phyloP scores from a whole-genome alignment of 2,888 invertebrate genomes.

The Drosophila formosana region DNA sequence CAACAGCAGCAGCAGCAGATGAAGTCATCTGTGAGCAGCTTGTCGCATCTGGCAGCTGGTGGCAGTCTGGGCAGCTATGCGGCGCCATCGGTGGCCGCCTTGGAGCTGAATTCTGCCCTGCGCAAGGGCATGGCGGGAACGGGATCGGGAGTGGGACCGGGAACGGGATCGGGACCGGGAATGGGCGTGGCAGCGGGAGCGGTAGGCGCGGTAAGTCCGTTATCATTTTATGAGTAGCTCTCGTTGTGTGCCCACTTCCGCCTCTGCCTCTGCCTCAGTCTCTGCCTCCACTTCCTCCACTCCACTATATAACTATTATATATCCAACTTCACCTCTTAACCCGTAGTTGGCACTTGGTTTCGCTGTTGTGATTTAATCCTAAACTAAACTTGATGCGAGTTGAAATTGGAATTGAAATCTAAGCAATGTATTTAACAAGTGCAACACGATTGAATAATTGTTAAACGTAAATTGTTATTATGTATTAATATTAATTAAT shows the following conservation, averaged over 20 bases:
- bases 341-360: conserved; percentile 54
- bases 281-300: conserved; percentile 33
- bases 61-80: conserved; percentile 58
- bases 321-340: conserved; percentile 63
- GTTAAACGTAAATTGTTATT: conserved; percentile 20
- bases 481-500: conserved; percentile 13
- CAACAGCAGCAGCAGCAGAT: conserved; percentile 53
- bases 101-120: conserved; percentile 73
- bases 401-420: conserved; percentile 11
- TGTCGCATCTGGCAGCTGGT: conserved; percentile 71
- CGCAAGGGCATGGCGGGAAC: conserved; percentile 76
- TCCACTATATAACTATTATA: conserved; percentile 12
- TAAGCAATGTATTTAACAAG: conserved; percentile 20
- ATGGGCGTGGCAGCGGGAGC: conserved; percentile 63
- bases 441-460: conserved; percentile 25
- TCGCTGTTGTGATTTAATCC: conserved; percentile 16
- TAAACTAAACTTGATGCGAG: conserved; percentile 14
- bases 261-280: conserved; percentile 35
- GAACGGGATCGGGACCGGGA: conserved; percentile 39
- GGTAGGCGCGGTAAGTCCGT: conserved; percentile 84
- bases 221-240: conserved; percentile 75
- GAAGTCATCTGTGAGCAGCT: conserved; percentile 66
- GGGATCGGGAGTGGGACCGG: conserved; percentile 49
- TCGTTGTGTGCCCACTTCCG: conserved; percentile 56
- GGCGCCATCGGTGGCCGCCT: conserved; percentile 44